Base-by-base conservation (phyloP, 1,140 invertebrate species). In the Anastrepha ludens region DNA sequence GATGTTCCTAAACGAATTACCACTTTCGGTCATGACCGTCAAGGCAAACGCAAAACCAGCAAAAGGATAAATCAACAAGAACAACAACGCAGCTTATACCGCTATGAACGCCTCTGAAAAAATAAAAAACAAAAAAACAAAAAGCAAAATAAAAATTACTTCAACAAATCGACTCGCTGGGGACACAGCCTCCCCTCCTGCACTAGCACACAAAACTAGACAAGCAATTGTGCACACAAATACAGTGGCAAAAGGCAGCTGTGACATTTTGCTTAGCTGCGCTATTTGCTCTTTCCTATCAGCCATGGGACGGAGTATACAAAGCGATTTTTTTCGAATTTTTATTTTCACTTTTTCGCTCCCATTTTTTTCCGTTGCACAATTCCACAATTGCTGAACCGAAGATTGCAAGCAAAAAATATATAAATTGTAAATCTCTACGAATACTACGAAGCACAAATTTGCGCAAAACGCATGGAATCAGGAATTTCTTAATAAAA, bases 1-100 rank as follows among this genome's bases (percentile, higher is more conserved):
- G 74, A 55, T 81, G 74, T 81, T 81, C 74, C 85, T 86, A 60
- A 86, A 86, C 59, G 85, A 86, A 86, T 86, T 86, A 86, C 85
- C 81, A 59, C 58, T 55, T 85, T 85, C 50, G n/a, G 39, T 60
- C 55, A 60, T 86, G 17, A 62, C 17, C 74, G 29, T 41, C 55
- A 50, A 44, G 5, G 55, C 85, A 86, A 59, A 60, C 55, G 13
- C 13, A 44, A 86, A 59, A n/a, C n/a, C n/a, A 17, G 44, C 59
- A 15, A 86, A 55, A 11, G 50, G 6, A 55, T 11, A 58, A 39
- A 11, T 6, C 85, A 41, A 7, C 29, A 39, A 86, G 2, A 86
- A 7, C 39, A 86, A 86, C 85, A 41, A 86, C 50, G 39, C 8
- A 58, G 17, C 2, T 65, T 39, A 6, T 15, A 20, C 11, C 81